Evolutionary conservation across 2,113 vertebrate species (phyloP).

Genomic region (Gambusia holbrooki): DNA sequence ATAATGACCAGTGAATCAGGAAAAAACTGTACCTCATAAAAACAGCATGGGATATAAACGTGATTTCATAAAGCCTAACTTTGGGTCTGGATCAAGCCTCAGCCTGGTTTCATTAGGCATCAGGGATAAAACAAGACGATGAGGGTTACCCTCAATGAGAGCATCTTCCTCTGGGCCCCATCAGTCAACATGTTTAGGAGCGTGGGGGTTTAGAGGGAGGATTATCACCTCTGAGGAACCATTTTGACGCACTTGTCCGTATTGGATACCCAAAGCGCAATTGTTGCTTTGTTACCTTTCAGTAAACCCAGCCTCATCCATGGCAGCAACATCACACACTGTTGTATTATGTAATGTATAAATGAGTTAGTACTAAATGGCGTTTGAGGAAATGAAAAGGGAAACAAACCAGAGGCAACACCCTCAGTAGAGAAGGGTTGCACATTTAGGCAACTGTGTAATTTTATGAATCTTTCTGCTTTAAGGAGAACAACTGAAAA

Average conservation of each 20-base stretch:
- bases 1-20: not conserved
- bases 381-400: not conserved
- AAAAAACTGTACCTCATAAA: not conserved
- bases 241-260: constrained; percentile 69
- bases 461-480: not conserved
- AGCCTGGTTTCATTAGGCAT: constrained; percentile 4
- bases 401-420: constrained; percentile 9
- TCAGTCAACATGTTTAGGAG: constrained; percentile 2
- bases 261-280: constrained; percentile 29
- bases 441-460: not conserved
- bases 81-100: constrained; percentile 25
- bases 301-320: constrained; percentile 2
- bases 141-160: not conserved
- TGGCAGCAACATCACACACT: constrained; percentile 4
- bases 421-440: not conserved
- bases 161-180: constrained; percentile 10
- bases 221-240: constrained; percentile 33
- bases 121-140: not conserved
- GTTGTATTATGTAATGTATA: constrained; percentile 25
- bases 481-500: rapidly evolving
- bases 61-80: constrained; percentile 22
- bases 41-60: not conserved
- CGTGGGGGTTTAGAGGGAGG: not conserved
- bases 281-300: constrained; percentile 3
- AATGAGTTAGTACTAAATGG: constrained; percentile 40